Evolutionary conservation across 2,113 vertebrate species (phyloP).

Genomic region (Pundamilia nyererei): DNA sequence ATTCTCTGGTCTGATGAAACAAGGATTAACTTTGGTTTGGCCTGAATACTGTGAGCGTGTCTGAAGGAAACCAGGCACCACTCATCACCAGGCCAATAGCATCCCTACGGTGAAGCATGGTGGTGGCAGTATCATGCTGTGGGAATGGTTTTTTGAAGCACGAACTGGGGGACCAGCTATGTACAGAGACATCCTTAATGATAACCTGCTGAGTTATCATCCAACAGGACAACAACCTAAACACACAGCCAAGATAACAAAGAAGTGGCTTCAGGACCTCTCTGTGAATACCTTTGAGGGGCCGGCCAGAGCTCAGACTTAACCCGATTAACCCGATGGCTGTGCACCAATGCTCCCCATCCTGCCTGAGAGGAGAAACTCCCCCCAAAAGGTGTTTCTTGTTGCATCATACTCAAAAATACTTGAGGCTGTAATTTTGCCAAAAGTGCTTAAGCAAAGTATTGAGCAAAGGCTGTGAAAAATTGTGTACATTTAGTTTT

Average conservation of each 20-base stretch:
- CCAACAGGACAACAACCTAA: background rate
- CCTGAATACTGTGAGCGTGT: background rate
- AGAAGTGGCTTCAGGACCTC: background rate
- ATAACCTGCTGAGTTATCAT: background rate
- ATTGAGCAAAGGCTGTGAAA: background rate
- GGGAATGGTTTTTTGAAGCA: background rate
- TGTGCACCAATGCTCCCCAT: background rate
- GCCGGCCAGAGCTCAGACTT: background rate
- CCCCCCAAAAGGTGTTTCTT: background rate
- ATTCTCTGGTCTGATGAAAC: background rate
- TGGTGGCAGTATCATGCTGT: background rate
- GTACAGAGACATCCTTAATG: background rate
- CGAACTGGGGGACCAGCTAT: background rate
- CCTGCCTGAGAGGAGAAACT: background rate
- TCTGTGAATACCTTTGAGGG: background rate
- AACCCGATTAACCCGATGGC: background rate
- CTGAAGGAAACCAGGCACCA: background rate
- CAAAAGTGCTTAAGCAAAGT: background rate
- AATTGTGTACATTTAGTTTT: background rate
- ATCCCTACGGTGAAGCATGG: background rate
- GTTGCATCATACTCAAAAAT: background rate
- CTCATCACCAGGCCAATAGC: background rate
- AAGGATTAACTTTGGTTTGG: background rate
- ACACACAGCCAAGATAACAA: background rate
- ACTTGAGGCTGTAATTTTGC: background rate